Conservation (phyloP, 1,140 invertebrate genomes). For the Heliconius nattereri region DNA sequence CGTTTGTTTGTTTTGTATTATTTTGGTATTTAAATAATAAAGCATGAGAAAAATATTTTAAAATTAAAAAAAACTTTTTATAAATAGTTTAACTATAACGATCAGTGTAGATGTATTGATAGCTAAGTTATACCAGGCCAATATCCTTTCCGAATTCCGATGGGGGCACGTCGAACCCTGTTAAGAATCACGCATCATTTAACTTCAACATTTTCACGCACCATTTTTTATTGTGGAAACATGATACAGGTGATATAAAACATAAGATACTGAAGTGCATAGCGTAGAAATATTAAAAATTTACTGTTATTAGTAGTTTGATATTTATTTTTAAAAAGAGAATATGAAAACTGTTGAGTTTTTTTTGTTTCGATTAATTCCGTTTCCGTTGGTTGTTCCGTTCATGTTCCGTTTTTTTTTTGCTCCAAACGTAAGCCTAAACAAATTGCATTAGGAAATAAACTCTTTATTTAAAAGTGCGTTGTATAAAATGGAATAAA, state of each 20-base stretch:
- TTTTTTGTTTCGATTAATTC: background rate
- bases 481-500: conserved; percentile 59
- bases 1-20: background rate
- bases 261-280: background rate
- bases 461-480: conserved; percentile 39
- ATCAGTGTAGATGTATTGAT: background rate
- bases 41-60: no score
- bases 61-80: no score
- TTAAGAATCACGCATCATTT: background rate
- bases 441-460: conserved; percentile 26
- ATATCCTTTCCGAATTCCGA: background rate
- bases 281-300: no score
- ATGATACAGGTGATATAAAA: background rate
- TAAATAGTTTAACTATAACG: no score
- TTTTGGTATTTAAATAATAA: no score
- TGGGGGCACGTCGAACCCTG: background rate
- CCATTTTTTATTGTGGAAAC: background rate
- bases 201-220: background rate
- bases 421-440: background rate
- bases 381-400: no score
- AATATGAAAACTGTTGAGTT: background rate
- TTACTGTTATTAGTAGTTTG: no score
- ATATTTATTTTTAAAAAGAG: background rate
- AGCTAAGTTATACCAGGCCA: background rate
- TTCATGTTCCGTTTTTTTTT: conserved; percentile 1